Conservation (phyloP, 23 tunicate genomes). For the Halocynthia aurantium region DNA sequence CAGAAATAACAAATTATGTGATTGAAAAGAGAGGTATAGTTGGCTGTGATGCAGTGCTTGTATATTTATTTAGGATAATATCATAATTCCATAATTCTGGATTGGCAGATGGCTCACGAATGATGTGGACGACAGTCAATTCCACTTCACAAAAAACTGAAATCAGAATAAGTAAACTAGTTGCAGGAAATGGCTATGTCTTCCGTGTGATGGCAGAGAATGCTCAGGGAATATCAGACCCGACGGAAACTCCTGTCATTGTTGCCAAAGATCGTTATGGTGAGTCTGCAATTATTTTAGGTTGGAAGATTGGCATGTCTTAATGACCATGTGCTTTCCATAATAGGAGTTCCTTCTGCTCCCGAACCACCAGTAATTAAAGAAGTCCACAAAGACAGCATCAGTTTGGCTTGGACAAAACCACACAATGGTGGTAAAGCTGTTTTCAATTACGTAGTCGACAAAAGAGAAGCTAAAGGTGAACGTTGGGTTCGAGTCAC, state of each 20-base stretch:
- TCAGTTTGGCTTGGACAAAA: conserved; percentile 68
- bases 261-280: conserved; percentile 78
- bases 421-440: conserved; percentile 93
- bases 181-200: conserved; percentile 59
- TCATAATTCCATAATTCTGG: not conserved
- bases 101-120: conserved; percentile 34
- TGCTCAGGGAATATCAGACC: conserved; percentile 81
- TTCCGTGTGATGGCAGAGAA: conserved; percentile 97
- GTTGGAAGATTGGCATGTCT: no score
- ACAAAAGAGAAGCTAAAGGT: conserved; percentile 66
- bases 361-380: conserved; percentile 76
- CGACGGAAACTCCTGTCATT: conserved; percentile 65
- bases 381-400: conserved; percentile 79
- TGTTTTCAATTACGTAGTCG: conserved; percentile 88
- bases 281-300: no score
- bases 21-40: conserved; percentile 72
- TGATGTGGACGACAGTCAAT: conserved; percentile 93
- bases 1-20: conserved; percentile 72
- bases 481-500: conserved; percentile 92
- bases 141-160: conserved; percentile 75
- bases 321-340: no score
- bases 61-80: no score
- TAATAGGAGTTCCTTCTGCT: conserved; percentile 48
- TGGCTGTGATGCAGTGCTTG: no score
- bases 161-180: conserved; percentile 63